Conservation (phyloP, 2,113 vertebrate species). For the Mesoclemmys tuberculata region DNA sequence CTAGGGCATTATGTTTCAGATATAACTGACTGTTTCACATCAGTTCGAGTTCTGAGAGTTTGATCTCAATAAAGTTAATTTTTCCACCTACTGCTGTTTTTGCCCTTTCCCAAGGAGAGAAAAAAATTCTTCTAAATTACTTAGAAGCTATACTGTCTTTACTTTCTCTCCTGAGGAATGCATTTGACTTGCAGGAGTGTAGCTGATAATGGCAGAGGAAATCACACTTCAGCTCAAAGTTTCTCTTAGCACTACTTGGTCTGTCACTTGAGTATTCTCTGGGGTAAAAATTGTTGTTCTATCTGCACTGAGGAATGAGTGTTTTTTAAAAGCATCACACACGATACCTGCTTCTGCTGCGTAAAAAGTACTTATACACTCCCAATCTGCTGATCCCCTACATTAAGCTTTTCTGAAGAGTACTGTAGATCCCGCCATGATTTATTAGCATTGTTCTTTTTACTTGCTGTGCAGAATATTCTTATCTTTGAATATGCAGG, state of each 20-base stretch:
- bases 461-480: not conserved
- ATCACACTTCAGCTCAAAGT: conserved; percentile 66
- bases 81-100: conserved; percentile 36
- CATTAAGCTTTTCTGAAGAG: not conserved
- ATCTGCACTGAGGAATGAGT: conserved; percentile 50
- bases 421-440: not conserved
- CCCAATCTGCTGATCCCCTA: not conserved
- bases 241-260: conserved; percentile 71
- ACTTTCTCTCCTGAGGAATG: conserved; percentile 41
- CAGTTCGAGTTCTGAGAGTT: conserved; percentile 34
- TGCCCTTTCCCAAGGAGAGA: conserved; percentile 40
- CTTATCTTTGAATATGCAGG: not conserved
- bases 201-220: conserved; percentile 70
- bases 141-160: conserved; percentile 49
- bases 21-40: not conserved
- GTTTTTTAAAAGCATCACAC: conserved; percentile 56
- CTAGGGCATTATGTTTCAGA: conserved; percentile 13
- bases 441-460: not conserved
- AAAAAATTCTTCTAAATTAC: conserved; percentile 43
- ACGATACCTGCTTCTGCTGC: not conserved
- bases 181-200: conserved; percentile 62
- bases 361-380: not conserved
- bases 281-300: conserved; percentile 65
- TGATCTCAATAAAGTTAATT: conserved; percentile 31
- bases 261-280: conserved; percentile 64